Conservation (phyloP, 2,113 vertebrate species). For the Cephalopterus ornatus region DNA sequence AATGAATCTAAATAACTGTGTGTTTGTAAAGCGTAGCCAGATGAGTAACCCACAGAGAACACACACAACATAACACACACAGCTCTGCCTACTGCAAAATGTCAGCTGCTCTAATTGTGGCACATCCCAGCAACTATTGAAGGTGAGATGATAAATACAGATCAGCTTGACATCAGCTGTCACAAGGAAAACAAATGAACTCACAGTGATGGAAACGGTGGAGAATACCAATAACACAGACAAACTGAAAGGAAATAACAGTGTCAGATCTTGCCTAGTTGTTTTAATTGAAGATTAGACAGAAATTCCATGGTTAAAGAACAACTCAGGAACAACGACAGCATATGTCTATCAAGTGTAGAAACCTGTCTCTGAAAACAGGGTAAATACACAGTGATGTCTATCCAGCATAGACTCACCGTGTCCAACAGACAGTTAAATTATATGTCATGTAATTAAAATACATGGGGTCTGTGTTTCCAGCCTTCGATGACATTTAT, state of each 20-base stretch:
- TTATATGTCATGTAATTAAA: neutral
- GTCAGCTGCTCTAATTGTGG: slow-evolving; percentile 49
- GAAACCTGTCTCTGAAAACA: neutral
- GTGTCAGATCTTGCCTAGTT: neutral
- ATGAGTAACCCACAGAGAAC: neutral
- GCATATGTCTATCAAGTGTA: neutral
- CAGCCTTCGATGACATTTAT: neutral
- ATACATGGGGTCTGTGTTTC: neutral
- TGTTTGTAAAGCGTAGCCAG: neutral
- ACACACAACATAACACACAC: neutral
- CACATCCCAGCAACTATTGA: slow-evolving; percentile 49
- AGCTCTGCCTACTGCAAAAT: slow-evolving; percentile 49
- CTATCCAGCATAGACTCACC: neutral
- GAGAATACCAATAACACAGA: neutral
- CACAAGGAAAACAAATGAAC: slow-evolving; percentile 39
- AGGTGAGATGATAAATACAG: slow-evolving; percentile 47
- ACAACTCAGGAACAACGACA: neutral
- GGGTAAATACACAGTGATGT: neutral
- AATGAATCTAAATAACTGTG: neutral
- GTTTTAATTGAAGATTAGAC: neutral
- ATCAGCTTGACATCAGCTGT: slow-evolving; percentile 32
- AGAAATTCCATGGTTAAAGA: neutral
- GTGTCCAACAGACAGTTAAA: neutral
- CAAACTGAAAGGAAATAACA: neutral
- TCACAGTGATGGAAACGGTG: neutral